phyloP scores from a whole-genome alignment of 2,888 invertebrate genomes.

The Morpho helenor region DNA sequence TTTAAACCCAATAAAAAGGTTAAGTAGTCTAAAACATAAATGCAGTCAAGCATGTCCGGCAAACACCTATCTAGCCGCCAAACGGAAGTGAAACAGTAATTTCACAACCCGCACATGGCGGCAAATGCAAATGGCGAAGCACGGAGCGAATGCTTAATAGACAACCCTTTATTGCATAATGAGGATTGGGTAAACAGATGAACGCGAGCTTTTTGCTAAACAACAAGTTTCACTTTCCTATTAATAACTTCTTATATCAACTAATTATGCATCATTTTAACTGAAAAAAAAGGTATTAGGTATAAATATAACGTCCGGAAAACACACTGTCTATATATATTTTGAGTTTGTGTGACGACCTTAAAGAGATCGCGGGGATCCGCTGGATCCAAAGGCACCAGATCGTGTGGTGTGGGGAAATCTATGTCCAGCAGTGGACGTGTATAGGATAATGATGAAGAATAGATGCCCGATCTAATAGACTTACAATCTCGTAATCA shows the following conservation, averaged over 20 bases:
- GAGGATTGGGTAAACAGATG: slow-evolving; percentile 42
- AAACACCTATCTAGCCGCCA: slow-evolving; percentile 25
- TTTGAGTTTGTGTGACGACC: too few relatives aligned
- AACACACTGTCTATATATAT: too few relatives aligned
- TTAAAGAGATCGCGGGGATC: too few relatives aligned
- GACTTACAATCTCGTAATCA: too few relatives aligned
- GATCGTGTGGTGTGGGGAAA: too few relatives aligned
- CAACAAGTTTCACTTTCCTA: slow-evolving; percentile 63
- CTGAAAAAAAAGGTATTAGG: too few relatives aligned
- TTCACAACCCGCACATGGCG: slow-evolving; percentile 67
- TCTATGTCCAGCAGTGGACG: too few relatives aligned
- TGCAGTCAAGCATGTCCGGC: neutral
- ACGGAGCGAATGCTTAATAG: slow-evolving; percentile 45
- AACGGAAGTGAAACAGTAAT: slow-evolving; percentile 72
- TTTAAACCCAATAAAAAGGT: slow-evolving; percentile 2
- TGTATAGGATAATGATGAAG: too few relatives aligned
- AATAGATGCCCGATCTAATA: too few relatives aligned
- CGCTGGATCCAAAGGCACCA: too few relatives aligned
- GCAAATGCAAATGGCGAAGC: slow-evolving; percentile 42
- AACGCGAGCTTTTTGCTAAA: slow-evolving; percentile 60
- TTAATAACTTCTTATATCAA: slow-evolving; percentile 14
- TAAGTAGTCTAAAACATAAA: neutral
- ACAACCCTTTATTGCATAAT: slow-evolving; percentile 71
- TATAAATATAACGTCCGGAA: too few relatives aligned
- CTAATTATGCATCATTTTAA: neutral